These are phyloP conservation scores for Byasa hedistus DNA, from an alignment of 2,888 invertebrate species.

Conservation along the genomic window DNA sequence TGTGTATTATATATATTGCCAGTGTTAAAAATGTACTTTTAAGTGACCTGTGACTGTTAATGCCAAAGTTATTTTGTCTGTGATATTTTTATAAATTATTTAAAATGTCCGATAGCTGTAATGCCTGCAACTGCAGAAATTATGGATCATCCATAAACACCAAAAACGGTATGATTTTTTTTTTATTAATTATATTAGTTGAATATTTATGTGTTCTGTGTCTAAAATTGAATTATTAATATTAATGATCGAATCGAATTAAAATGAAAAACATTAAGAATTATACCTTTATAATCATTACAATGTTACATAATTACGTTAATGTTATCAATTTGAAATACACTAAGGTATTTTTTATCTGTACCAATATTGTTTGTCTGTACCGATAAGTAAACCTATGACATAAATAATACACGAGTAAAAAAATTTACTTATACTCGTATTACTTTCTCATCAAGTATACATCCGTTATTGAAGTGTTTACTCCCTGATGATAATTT, in stretches of 20 bases:
- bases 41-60: conserved; percentile 39
- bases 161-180: conserved; percentile 52
- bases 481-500: background rate
- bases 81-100: conserved; percentile 55
- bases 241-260: conserved; percentile 26
- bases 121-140: conserved; percentile 54
- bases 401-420: too few relatives aligned
- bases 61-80: conserved; percentile 58
- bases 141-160: conserved; percentile 40
- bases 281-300: conserved; percentile 20
- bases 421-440: too few relatives aligned
- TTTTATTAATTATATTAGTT: background rate
- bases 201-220: conserved; percentile 7
- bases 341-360: background rate
- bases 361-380: too few relatives aligned
- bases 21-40: conserved; percentile 43
- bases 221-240: conserved; percentile 24
- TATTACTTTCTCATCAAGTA: background rate
- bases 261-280: background rate
- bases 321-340: background rate
- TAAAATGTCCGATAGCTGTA: conserved; percentile 56
- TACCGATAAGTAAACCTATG: too few relatives aligned
- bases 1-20: conserved; percentile 35
- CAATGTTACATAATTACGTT: conserved; percentile 32
- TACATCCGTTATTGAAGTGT: background rate